These are phyloP conservation scores for Hemithea aestivaria DNA, from an alignment of 2,888 invertebrate species.

Conservation along the genomic window DNA sequence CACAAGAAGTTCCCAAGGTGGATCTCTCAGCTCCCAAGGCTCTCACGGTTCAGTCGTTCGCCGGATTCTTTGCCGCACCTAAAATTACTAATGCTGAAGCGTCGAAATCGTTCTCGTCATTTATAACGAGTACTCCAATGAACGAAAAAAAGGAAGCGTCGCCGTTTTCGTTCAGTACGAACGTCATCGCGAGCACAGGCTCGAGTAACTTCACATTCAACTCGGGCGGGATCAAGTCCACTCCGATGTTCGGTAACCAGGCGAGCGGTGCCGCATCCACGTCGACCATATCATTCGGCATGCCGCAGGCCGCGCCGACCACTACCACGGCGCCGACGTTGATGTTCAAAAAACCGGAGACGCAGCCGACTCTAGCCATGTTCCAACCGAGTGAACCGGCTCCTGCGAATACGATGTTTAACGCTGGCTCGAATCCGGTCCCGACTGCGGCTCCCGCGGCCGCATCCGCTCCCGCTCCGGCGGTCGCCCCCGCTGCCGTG, in stretches of 20 bases:
- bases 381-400: slow-evolving; percentile 26
- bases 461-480: slow-evolving; percentile 9
- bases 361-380: slow-evolving; percentile 8
- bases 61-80: slow-evolving; percentile 22
- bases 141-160: neutral
- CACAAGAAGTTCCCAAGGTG: slow-evolving; percentile 48
- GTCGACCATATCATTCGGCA: slow-evolving; percentile 2
- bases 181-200: neutral
- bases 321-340: slow-evolving; percentile 26
- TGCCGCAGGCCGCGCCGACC: slow-evolving; percentile 11
- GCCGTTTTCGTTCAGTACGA: slow-evolving; percentile 1
- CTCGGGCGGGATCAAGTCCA: neutral
- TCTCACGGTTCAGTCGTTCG: slow-evolving; percentile 9
- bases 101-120: slow-evolving; percentile 2
- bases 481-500: slow-evolving; percentile 28
- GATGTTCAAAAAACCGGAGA: slow-evolving; percentile 35
- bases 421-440: slow-evolving; percentile 30
- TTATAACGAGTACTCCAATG: slow-evolving; percentile 3
- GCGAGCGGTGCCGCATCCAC: slow-evolving; percentile 2
- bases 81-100: slow-evolving; percentile 7
- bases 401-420: slow-evolving; percentile 13
- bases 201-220: neutral
- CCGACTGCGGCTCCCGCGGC: slow-evolving; percentile 43
- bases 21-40: slow-evolving; percentile 22
- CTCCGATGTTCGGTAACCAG: slow-evolving; percentile 1